Evolutionary conservation across 1,140 invertebrate species (phyloP).

Genomic region (Lepidostoma basale): DNA sequence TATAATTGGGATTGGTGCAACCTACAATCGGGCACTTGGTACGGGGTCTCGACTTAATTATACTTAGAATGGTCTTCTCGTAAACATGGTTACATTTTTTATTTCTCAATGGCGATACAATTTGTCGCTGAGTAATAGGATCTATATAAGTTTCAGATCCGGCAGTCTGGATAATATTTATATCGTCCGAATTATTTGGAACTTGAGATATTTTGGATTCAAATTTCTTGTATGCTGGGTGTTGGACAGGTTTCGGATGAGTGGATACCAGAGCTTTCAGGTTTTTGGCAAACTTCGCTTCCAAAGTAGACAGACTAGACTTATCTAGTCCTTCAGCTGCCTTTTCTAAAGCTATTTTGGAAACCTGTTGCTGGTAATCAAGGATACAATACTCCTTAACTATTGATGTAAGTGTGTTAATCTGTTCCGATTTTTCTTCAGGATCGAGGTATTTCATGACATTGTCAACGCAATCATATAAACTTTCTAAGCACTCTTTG

Average conservation of each 20-base stretch:
- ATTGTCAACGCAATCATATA: slow-evolving; percentile 10
- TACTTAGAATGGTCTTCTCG: slow-evolving; percentile 1
- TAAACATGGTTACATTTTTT: slow-evolving; percentile 14
- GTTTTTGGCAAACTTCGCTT: not conserved
- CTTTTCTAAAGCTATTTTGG: not conserved
- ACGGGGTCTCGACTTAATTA: not conserved
- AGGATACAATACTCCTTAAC: slow-evolving; percentile 11
- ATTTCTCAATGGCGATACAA: slow-evolving; percentile 8
- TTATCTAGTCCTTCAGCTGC: not conserved
- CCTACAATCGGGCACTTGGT: slow-evolving; percentile 1
- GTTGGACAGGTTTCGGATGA: not conserved
- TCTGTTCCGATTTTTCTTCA: not conserved
- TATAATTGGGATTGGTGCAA: not conserved
- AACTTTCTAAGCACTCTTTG: slow-evolving; percentile 7
- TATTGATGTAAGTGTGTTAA: not conserved
- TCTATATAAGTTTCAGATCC: not conserved
- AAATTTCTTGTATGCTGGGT: not conserved
- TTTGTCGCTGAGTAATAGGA: not conserved
- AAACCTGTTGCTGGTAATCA: slow-evolving; percentile 1
- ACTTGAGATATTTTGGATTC: not conserved
- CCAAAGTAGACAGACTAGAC: not conserved
- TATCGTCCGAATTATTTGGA: not conserved
- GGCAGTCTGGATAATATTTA: not conserved
- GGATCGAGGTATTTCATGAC: not conserved
- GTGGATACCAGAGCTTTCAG: not conserved